Conservation (phyloP, 2,113 vertebrate species). For the Entosphenus tridentatus region DNA sequence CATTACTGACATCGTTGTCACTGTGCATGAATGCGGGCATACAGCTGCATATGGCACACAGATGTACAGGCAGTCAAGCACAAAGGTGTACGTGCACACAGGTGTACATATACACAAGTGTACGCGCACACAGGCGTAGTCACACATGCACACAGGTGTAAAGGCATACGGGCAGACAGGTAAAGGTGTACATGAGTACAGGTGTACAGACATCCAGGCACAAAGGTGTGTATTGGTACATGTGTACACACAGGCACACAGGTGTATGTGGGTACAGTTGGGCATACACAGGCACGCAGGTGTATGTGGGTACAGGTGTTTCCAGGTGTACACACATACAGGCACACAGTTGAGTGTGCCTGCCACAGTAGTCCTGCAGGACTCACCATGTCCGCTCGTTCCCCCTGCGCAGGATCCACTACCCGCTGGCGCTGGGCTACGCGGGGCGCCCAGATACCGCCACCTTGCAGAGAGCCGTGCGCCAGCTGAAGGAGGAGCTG, state of each 20-base stretch:
- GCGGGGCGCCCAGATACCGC: slow-evolving; percentile 53
- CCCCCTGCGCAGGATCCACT: slow-evolving; percentile 42
- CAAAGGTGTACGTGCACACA: not conserved
- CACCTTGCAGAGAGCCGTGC: slow-evolving; percentile 37
- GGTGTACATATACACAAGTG: no score
- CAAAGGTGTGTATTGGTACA: not conserved
- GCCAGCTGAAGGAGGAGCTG: slow-evolving; percentile 40
- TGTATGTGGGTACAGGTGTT: not conserved
- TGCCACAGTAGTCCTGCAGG: not conserved
- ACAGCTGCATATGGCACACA: not conserved
- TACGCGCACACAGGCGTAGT: not conserved
- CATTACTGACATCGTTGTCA: no score
- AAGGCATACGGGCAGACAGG: not conserved
- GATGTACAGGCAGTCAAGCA: not conserved
- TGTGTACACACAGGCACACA: not conserved
- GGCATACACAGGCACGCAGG: not conserved
- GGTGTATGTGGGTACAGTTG: no score
- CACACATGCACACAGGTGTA: not conserved
- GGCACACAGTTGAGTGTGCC: not conserved
- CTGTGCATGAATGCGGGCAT: not conserved
- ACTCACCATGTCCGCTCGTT: not conserved
- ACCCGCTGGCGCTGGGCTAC: slow-evolving; percentile 58
- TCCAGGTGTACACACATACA: not conserved
- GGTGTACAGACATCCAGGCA: not conserved
- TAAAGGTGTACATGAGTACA: not conserved